A percentile compares a stretch with the other conserved stretches of the same genome.
Evolutionary conservation across 2,113 vertebrate species (phyloP).

Genomic region (Leptocoma aspasia): DNA sequence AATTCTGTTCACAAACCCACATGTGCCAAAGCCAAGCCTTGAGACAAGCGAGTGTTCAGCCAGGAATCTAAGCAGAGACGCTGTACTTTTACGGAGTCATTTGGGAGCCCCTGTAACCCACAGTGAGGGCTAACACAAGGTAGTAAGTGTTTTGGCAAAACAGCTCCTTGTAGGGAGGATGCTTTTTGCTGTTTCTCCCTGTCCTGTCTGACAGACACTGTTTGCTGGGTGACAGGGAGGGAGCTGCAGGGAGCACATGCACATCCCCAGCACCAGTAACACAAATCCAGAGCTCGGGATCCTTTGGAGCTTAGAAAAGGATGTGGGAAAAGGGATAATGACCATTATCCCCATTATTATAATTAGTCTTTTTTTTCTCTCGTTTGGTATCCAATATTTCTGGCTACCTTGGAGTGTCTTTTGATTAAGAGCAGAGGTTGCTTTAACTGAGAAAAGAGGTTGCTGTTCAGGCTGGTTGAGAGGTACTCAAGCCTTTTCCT

Average conservation of each 20-base stretch:
- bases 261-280: not conserved
- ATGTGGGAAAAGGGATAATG: not conserved
- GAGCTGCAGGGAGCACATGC: not conserved
- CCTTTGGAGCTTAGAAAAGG: not conserved
- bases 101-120: not conserved
- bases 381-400: not conserved
- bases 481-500: not conserved
- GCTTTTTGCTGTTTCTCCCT: not conserved
- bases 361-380: not conserved
- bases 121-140: not conserved
- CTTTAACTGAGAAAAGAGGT: not conserved
- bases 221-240: not conserved
- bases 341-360: not conserved
- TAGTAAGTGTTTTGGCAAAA: conserved; percentile 3
- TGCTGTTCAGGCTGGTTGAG: not conserved
- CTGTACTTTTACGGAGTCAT: not conserved
- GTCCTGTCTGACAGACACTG: not conserved
- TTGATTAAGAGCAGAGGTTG: not conserved
- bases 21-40: not conserved
- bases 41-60: not conserved
- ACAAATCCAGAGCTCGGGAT: fast-evolving
- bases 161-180: not conserved
- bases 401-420: not conserved
- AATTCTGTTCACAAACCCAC: conserved; percentile 7
- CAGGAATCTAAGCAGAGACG: not conserved